These are phyloP conservation scores for Callorhinus ursinus DNA, from an alignment of 2,113 vertebrate species.

Conservation along the genomic window DNA sequence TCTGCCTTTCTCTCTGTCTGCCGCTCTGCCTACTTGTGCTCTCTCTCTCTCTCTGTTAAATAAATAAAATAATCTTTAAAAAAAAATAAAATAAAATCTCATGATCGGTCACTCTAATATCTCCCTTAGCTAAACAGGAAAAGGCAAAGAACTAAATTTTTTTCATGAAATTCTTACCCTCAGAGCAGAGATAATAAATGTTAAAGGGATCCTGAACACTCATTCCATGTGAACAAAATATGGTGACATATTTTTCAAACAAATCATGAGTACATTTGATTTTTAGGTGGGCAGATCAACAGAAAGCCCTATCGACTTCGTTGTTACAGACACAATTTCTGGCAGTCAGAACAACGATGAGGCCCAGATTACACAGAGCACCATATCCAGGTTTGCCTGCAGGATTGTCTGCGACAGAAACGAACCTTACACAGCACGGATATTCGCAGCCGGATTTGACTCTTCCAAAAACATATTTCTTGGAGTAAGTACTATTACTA, in stretches of 20 bases:
- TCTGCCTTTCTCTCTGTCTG: no score
- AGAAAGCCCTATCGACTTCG: constrained; percentile 98
- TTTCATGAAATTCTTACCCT: neutral
- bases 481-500: constrained; percentile 88
- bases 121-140: neutral
- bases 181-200: neutral
- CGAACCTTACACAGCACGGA: constrained; percentile 94
- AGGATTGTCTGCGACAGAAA: constrained; percentile 96
- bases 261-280: neutral
- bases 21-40: no score
- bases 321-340: constrained; percentile 97
- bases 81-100: neutral
- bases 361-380: constrained; percentile 97
- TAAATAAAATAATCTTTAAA: no score
- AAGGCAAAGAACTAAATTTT: neutral
- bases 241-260: neutral
- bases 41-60: no score
- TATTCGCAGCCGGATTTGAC: constrained; percentile 98
- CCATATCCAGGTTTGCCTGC: constrained; percentile 98
- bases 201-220: neutral
- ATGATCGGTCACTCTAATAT: neutral
- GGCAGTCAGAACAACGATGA: constrained; percentile 94
- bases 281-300: constrained; percentile 95
- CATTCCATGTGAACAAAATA: neutral
- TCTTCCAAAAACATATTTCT: constrained; percentile 99